Base-by-base conservation (phyloP, 2,888 invertebrate genomes). In the Drosophila quinaria region DNA sequence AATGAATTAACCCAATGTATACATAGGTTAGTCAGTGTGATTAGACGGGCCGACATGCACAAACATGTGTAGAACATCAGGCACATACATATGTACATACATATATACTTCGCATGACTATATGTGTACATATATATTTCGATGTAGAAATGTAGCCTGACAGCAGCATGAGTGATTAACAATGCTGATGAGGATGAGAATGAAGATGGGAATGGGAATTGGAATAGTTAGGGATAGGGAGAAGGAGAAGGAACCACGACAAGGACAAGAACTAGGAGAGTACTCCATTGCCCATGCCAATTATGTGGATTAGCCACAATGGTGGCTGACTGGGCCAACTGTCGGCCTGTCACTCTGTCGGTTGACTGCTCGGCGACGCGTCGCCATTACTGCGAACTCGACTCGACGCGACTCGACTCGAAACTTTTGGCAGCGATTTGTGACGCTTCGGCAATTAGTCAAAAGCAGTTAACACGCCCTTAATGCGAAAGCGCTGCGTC, bases 131-230 rank as follows among this genome's bases (percentile, higher is more conserved):
- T 60, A 49, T 60, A 49, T 44, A 52, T 47, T 52, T 42, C 46
- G 15, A 49, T 58, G 69, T 19, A 61, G 61, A 58, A 54, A 46
- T 25, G 47, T 1, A 39, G 41, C 46, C 47, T 80, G 80, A 67
- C 74, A 69, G 75, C 61, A 44, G 63, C 70, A 69, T 79, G 74
- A 80, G 67, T 80, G 78, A 81, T 81, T 81, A 81, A 77, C 81
- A 70, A 47, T 19, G 47, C 60, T 59, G 52, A 52, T 49, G 63
- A 64, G 47, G 41, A 37, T 46, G 42, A 55, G 33, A 42, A 52
- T 8, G 51, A 62, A 25, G 56, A 56, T 39, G 49, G 8, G 35
- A 11, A 25, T 10, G n/a, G 33, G 35, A 19, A 8, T 44, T 11
- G 2, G n/a, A 17, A 10, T n/a, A n/a, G n/a, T n/a, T n/a, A 19